Conservation (phyloP, 2,113 vertebrate genomes). For the Todiramphus chloris region DNA sequence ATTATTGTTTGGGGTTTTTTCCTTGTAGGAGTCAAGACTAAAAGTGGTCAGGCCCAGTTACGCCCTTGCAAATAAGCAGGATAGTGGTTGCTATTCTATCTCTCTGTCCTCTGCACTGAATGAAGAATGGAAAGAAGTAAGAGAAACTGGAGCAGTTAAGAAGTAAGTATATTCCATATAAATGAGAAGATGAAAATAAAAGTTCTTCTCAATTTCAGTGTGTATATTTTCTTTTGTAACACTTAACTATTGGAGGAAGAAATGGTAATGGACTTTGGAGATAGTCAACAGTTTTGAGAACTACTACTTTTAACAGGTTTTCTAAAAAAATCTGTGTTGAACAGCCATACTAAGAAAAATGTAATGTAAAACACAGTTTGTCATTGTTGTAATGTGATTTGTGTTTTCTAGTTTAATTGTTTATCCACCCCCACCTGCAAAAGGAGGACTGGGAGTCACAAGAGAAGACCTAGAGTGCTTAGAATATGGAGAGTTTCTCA, state of each 20-base stretch:
- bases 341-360: background rate
- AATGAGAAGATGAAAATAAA: background rate
- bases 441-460: slow-evolving; percentile 93
- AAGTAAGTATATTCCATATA: slow-evolving; percentile 76
- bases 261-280: background rate
- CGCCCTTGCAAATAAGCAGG: slow-evolving; percentile 81
- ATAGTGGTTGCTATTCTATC: slow-evolving; percentile 78
- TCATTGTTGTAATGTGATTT: background rate
- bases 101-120: slow-evolving; percentile 77
- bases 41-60: slow-evolving; percentile 74
- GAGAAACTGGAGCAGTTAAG: slow-evolving; percentile 76
- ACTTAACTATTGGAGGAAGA: background rate
- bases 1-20: slow-evolving; percentile 12
- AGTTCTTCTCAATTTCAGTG: background rate
- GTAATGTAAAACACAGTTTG: background rate
- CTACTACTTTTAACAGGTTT: background rate
- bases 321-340: background rate
- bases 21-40: slow-evolving; percentile 59
- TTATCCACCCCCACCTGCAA: slow-evolving; percentile 93
- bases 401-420: slow-evolving; percentile 88
- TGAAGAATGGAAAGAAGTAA: slow-evolving; percentile 81
- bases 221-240: background rate
- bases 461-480: slow-evolving; percentile 94
- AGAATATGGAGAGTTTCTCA: slow-evolving; percentile 94
- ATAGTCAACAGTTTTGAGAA: background rate